These are phyloP conservation scores for Odocoileus hemionus DNA, from an alignment of 2,113 vertebrate genomes.

Conservation along the genomic window DNA sequence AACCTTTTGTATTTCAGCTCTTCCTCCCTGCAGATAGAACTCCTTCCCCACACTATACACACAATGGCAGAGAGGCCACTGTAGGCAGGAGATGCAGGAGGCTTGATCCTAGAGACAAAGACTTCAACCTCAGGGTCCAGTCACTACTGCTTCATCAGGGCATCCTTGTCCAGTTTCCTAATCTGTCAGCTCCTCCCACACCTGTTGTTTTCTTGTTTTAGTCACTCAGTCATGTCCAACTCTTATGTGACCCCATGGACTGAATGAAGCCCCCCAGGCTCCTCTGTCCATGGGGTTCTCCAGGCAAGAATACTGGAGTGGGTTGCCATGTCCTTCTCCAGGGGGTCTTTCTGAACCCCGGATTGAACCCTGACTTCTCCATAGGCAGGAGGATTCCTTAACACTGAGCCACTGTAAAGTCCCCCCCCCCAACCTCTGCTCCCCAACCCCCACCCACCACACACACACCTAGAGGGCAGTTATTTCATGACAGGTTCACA, in stretches of 20 bases:
- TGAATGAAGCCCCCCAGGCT: neutral
- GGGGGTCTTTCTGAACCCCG: neutral
- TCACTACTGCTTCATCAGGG: neutral
- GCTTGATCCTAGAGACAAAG: neutral
- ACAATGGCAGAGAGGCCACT: neutral
- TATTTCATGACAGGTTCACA: neutral
- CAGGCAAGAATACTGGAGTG: neutral
- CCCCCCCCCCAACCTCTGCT: neutral
- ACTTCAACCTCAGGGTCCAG: neutral
- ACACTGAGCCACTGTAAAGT: neutral
- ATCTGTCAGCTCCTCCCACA: neutral
- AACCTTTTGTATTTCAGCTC: neutral
- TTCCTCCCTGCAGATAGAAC: neutral
- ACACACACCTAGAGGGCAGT: neutral
- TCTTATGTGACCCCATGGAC: neutral
- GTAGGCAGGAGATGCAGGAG: neutral
- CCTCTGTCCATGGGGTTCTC: neutral
- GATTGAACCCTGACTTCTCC: neutral
- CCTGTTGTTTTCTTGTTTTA: neutral
- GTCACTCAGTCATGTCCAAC: neutral
- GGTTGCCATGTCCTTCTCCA: neutral
- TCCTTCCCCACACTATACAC: neutral
- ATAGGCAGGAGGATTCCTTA: neutral
- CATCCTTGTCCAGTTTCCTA: too few species aligned
- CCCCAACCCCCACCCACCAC: rapidly evolving